Evolutionary conservation across 2,888 invertebrate genomes (phyloP), one percentile per base, ranked within the genome.

Genomic region (Perdita meconis): DNA sequence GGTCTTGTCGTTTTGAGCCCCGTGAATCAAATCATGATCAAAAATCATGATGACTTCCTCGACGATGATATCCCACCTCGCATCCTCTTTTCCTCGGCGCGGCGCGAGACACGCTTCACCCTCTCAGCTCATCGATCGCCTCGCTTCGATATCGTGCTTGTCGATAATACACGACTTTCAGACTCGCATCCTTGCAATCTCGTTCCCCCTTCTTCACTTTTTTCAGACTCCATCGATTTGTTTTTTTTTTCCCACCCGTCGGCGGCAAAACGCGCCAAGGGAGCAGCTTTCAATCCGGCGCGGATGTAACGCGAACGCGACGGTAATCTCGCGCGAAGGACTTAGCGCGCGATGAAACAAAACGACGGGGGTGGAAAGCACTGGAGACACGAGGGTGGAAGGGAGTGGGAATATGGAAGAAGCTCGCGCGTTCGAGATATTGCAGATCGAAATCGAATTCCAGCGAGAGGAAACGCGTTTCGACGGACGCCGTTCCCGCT

Each of bases 161-260:
- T 34, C 40, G 60, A 55, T 47, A n/a, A n/a, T n/a, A 26, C 36
- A 61, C 34, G 12, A 30, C 36, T 50, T 50, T 47, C 19, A 24
- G 6, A 16, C 12, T n/a, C 26, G 47, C 8, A 22, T 57, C 5
- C 19, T 30, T 16, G 55, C 53, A 55, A 72, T 72, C 69, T 40
- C 53, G 42, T 55, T 19, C 34, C 36, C 16, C 22, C 8, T 13
- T 19, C 22, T 19, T 13, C 19, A 10, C 34, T 47, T 26, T 60
- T 56, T 56, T 26, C 40, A 16, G 40, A 63, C 50, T 19, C 56
- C 24, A 36, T 56, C 74, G 66, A 61, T 65, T 66, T 65, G 61
- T 71, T 66, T 61, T 50, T 64, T 30, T 61, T 50, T 50, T 36
- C 36, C 61, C 4, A 10, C n/a, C 40, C 40, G 26, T 26, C n/a